phyloP scores from a whole-genome alignment of 2,113 vertebrate species.

The Brachyistius frenatus region DNA sequence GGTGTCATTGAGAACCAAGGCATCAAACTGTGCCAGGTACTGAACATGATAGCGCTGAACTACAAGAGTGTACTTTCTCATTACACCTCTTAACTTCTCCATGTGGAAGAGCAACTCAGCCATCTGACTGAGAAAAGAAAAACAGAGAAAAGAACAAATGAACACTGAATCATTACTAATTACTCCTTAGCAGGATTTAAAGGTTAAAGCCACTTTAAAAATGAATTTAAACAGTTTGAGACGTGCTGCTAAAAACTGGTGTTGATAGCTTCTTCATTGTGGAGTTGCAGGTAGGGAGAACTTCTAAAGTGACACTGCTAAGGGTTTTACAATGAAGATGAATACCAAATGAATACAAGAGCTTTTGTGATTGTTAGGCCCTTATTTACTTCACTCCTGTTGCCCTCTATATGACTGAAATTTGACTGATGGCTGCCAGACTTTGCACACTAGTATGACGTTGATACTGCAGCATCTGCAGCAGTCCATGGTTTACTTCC shows the following conservation, averaged over 20 bases:
- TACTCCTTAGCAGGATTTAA: not conserved
- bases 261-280: not conserved
- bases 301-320: not conserved
- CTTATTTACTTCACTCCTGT: not conserved
- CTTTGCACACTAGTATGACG: not conserved
- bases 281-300: not conserved
- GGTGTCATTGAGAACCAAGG: conserved; percentile 90
- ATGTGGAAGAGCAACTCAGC: conserved; percentile 91
- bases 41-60: conserved; percentile 91
- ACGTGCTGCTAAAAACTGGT: not conserved
- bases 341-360: not conserved
- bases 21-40: conserved; percentile 92
- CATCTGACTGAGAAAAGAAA: conserved; percentile 80
- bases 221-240: not conserved
- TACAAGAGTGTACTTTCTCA: conserved; percentile 76
- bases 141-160: not conserved
- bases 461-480: not conserved
- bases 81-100: conserved; percentile 85
- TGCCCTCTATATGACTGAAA: not conserved
- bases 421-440: not conserved
- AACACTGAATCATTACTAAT: not conserved
- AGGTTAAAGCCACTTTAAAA: not conserved
- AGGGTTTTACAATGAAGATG: not conserved
- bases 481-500: not conserved
- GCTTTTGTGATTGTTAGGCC: not conserved